A percentile compares a stretch with the other conserved stretches of the same genome.
Conservation (phyloP, 2,113 vertebrate genomes). For the Ptilonorhynchus violaceus region DNA sequence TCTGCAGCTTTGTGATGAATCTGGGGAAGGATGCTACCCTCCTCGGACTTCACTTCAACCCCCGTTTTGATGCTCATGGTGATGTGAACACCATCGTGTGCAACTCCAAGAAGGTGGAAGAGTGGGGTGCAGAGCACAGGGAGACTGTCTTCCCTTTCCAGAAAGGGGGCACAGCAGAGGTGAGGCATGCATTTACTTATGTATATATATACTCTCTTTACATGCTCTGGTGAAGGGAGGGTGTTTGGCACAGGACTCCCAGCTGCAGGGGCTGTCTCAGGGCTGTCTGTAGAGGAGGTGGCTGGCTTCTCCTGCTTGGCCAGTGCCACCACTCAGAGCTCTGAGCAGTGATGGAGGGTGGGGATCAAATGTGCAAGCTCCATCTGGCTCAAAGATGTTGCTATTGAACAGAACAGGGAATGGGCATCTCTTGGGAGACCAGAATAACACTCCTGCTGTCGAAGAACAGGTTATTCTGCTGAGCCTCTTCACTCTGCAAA, state of each 20-base stretch:
- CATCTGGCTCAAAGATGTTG: neutral
- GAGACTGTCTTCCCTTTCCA: slow-evolving; percentile 81
- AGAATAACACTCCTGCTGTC: neutral
- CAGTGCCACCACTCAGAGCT: neutral
- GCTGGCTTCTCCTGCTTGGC: neutral
- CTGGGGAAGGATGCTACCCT: slow-evolving; percentile 77
- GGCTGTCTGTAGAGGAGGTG: neutral
- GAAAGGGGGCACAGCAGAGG: slow-evolving; percentile 76
- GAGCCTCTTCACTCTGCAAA: neutral
- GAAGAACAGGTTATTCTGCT: neutral
- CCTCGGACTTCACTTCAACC: slow-evolving; percentile 86
- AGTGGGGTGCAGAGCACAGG: slow-evolving; percentile 85
- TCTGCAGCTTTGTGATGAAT: slow-evolving; percentile 84
- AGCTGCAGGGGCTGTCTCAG: neutral
- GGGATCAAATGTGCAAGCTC: neutral
- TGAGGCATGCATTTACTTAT: slow-evolving; percentile 18
- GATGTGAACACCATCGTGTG: slow-evolving; percentile 83
- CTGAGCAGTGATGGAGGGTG: neutral
- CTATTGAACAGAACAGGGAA: neutral
- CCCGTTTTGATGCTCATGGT: slow-evolving; percentile 79
- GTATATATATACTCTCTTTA: neutral
- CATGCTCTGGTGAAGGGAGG: neutral
- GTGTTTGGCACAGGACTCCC: neutral
- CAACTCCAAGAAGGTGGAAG: slow-evolving; percentile 81
- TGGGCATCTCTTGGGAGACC: neutral